A percentile compares a stretch with the other conserved stretches of the same genome.
Conservation (phyloP, 1,140 invertebrate species). For the Maconellicoccus hirsutus region DNA sequence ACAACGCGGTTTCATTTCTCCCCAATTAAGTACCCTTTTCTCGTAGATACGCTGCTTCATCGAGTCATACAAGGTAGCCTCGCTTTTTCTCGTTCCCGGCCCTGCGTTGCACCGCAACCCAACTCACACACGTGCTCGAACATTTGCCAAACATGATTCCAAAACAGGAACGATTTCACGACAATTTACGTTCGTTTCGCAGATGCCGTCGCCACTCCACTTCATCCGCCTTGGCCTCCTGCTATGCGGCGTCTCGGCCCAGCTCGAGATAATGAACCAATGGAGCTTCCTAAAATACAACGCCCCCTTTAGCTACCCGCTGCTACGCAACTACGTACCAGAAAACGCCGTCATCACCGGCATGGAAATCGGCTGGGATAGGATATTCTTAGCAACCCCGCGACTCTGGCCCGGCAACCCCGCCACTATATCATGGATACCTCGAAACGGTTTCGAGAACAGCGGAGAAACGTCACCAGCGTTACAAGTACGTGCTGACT, state of each 20-base stretch:
- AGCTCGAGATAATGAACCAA: conserved; percentile 54
- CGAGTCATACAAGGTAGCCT: too few species aligned
- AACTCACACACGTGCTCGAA: too few species aligned
- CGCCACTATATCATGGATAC: conserved; percentile 54
- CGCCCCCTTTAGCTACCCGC: conserved; percentile 43
- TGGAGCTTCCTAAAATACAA: conserved; percentile 59
- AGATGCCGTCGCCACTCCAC: too few species aligned
- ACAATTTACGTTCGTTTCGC: too few species aligned
- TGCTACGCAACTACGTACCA: conserved; percentile 28
- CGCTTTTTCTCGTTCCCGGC: too few species aligned
- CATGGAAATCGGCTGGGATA: conserved; percentile 53
- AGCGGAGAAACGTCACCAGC: conserved; percentile 44
- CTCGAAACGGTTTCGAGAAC: conserved; percentile 38
- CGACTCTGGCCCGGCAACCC: conserved; percentile 56
- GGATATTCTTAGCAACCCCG: conserved; percentile 59
- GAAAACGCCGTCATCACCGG: conserved; percentile 46
- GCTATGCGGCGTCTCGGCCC: background rate
- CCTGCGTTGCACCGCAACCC: too few species aligned
- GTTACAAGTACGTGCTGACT: conserved; percentile 47
- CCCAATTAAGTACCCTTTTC: too few species aligned
- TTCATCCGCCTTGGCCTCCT: background rate
- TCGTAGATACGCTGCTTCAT: too few species aligned
- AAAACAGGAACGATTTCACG: too few species aligned
- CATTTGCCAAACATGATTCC: too few species aligned
- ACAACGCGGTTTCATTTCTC: too few species aligned